Base-by-base conservation (phyloP, 2,888 invertebrate species). In the Drosophila glabriapex region DNA sequence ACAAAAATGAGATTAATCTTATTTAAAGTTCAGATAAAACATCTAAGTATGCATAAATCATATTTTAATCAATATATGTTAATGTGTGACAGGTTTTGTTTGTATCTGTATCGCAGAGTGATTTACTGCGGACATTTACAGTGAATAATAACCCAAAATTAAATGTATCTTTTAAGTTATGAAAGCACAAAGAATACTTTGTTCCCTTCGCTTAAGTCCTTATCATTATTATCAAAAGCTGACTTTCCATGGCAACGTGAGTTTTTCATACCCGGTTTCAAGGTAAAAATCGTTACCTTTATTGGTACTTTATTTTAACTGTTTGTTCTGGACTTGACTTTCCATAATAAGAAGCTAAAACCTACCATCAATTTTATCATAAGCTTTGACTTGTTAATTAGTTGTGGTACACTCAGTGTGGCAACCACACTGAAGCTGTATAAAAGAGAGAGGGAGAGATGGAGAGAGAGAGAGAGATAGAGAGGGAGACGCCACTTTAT, bases 301-400 rank as follows among this genome's bases (percentile, higher is more conserved):
- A 70, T 70, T 68, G 39, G 49, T 35, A 39, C 31, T 56, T 37
- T 28, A 50, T 19, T 54, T 46, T 29, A 31, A 39, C 1, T 68
- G 63, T 68, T 56, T 49, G 35, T 19, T 50, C 31, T 43, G 43
- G 33, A 52, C 65, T 56, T 49, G 54, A 66, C 29, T 66, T 52
- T 70, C 56, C 52, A 39, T 80, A 80, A 76, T 66, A 76, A 70
- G 65, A 41, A 53, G 59, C 80, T 80, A 49, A 63, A 66, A 62
- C 58, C 61, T 43, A 70, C 54, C 65, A 76, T 70, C 52, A 71
- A 80, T 76, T 70, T 76, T 63, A 62, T 60, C 55, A 62, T 63
- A 66, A 80, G 66, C 59, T 60, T 43, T 60, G 70, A 66, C 59
- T 49, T 43, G 52, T 70, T 76, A 65, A 80, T 59, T 69, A 62